These are phyloP conservation scores for Anolis carolinensis DNA, from an alignment of 2,113 vertebrate species.

Conservation along the genomic window DNA sequence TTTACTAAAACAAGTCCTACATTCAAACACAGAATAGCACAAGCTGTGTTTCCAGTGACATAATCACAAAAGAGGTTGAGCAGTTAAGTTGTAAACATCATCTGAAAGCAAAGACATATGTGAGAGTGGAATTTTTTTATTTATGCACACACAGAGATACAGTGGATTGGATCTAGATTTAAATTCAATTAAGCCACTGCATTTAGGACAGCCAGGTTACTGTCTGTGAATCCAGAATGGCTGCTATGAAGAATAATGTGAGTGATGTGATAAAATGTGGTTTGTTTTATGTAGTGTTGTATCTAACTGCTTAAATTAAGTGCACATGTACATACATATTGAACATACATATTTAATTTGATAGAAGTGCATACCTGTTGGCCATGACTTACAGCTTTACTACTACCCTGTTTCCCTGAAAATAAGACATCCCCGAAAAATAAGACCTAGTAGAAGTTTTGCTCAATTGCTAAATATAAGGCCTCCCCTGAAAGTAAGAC, in stretches of 20 bases:
- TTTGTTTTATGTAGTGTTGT: background rate
- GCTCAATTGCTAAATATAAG: no score
- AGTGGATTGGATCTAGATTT: background rate
- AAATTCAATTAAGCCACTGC: no score
- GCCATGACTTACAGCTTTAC: no score
- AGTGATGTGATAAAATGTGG: background rate
- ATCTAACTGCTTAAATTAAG: no score
- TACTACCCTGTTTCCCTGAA: no score
- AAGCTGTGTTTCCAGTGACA: constrained; percentile 40
- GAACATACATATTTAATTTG: no score
- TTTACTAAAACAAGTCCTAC: constrained; percentile 39
- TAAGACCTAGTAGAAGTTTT: no score
- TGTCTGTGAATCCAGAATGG: background rate
- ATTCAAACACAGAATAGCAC: background rate
- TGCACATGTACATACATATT: no score
- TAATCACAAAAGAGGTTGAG: constrained; percentile 36
- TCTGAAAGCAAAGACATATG: constrained; percentile 34
- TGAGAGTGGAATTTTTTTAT: background rate
- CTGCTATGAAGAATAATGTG: background rate
- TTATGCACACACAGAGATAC: background rate
- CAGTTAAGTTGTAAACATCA: constrained; percentile 37
- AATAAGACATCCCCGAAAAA: no score
- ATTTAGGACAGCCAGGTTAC: background rate
- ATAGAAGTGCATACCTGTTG: no score
- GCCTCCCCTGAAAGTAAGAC: no score